These are phyloP conservation scores for Dicentrarchus labrax DNA, from an alignment of 2,113 vertebrate genomes.

Conservation along the genomic window DNA sequence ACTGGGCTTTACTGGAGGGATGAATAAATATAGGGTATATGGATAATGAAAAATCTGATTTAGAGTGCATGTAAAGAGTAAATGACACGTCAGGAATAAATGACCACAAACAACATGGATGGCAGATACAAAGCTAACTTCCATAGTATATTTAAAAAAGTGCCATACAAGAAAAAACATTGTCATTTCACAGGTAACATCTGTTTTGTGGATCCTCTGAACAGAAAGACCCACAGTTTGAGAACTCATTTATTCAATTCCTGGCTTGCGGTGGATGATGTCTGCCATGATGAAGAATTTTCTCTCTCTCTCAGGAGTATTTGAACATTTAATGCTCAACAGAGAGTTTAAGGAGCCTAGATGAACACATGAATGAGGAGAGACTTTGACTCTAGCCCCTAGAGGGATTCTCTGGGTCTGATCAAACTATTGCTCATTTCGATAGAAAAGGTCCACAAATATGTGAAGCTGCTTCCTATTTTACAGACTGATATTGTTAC, in stretches of 20 bases:
- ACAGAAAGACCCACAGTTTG: background rate
- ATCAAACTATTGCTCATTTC: background rate
- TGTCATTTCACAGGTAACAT: conserved; percentile 18
- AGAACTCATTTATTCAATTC: background rate
- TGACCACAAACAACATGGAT: background rate
- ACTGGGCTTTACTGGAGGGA: too few relatives aligned
- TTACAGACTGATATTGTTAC: background rate
- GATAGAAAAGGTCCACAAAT: background rate
- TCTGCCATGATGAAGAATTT: background rate
- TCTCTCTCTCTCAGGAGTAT: background rate
- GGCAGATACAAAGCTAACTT: conserved; percentile 30
- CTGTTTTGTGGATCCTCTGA: background rate
- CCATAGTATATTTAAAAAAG: conserved; percentile 51
- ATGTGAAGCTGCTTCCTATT: background rate
- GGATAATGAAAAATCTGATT: background rate
- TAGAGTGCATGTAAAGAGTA: background rate
- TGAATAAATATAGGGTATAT: background rate
- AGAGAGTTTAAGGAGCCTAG: background rate
- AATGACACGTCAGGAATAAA: conserved; percentile 14
- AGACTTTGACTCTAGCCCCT: background rate
- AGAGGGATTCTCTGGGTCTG: background rate
- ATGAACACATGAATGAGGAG: background rate
- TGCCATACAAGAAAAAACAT: conserved; percentile 31
- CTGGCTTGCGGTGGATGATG: background rate
- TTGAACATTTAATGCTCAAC: background rate